Evolutionary conservation across 2,888 invertebrate genomes (phyloP).

Genomic region (Tachina lurida): DNA sequence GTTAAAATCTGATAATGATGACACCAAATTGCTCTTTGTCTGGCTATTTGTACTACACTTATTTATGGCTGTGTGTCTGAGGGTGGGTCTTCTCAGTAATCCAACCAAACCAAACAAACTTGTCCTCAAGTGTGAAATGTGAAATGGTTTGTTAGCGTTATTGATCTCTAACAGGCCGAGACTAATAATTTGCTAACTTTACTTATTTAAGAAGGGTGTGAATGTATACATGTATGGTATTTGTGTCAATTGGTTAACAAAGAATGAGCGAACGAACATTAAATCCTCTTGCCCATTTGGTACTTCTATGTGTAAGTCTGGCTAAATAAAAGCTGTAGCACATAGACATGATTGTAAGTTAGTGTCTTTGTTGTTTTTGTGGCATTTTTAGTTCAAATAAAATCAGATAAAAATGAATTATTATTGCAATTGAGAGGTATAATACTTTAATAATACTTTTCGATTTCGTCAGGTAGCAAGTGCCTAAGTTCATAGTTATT

Average conservation of each 20-base stretch:
- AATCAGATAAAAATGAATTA: conserved; percentile 71
- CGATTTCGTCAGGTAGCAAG: conserved; percentile 52
- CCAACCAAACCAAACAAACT: neutral
- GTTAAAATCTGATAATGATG: conserved; percentile 57
- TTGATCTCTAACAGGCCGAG: conserved; percentile 67
- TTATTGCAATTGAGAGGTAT: conserved; percentile 55
- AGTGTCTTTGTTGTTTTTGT: neutral
- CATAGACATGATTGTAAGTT: conserved; percentile 35
- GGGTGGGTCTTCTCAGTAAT: neutral
- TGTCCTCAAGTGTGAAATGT: conserved; percentile 19
- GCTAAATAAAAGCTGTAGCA: conserved; percentile 27
- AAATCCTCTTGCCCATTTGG: conserved; percentile 9
- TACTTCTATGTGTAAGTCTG: neutral
- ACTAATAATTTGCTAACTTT: conserved; percentile 65
- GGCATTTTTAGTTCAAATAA: conserved; percentile 49
- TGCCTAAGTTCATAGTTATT: neutral
- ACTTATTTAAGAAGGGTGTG: conserved; percentile 6
- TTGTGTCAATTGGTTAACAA: conserved; percentile 40
- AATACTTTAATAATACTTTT: conserved; percentile 12
- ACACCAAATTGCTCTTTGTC: conserved; percentile 64
- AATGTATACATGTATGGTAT: neutral
- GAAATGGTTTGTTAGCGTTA: conserved; percentile 59
- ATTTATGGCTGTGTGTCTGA: neutral
- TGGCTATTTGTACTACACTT: conserved; percentile 24
- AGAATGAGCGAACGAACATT: conserved; percentile 20